Base-by-base conservation (phyloP, 2,113 vertebrate species). In the Numenius arquata region DNA sequence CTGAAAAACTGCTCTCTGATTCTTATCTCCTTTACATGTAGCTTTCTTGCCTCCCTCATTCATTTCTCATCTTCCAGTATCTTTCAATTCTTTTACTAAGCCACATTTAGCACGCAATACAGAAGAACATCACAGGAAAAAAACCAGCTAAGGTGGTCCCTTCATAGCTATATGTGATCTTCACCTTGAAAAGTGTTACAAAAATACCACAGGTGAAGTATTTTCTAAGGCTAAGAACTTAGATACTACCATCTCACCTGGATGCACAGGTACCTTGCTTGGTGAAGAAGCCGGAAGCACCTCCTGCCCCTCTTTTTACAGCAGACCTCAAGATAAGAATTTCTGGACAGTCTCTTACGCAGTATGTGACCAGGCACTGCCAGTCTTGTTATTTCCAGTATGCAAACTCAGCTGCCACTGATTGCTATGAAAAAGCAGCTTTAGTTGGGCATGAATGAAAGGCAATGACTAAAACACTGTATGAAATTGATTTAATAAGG, bases 401-500 rank as follows among this genome's bases (percentile, higher is more conserved):
- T 22, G 19, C 23, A 89, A 90, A 70, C 36, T 75, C 58, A 29
- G 27, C 4, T 90, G 79, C 68, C 23, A 61, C 63, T 45, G 59
- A 34, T 25, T 73, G 67, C 53, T 85, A 17, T 15, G 73, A 52
- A 81, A 81, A 96, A 76, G 9, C 14, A 83, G 30, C 74, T 95
- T 88, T 72, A 65, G 77, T 2, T 78, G 78, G 66, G 74, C 61
- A 66, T 53, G 70, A 94, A 87, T 63, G 86, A 92, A 92, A 94
- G 61, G 61, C 73, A 86, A 67, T 63, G 83, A 80, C 80, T 95
- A 89, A 90, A 91, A 82, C 74, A 45, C 34, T 81, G 48, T 89
- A 89, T 85, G 41, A 94, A 94, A 94, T 79, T 65, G 87, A 94
- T 94, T 94, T 92, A 91, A 79, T 85, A 91, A 96, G 53, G 89